Conservation (phyloP, 2,113 vertebrate species). For the Dromas ardeola region DNA sequence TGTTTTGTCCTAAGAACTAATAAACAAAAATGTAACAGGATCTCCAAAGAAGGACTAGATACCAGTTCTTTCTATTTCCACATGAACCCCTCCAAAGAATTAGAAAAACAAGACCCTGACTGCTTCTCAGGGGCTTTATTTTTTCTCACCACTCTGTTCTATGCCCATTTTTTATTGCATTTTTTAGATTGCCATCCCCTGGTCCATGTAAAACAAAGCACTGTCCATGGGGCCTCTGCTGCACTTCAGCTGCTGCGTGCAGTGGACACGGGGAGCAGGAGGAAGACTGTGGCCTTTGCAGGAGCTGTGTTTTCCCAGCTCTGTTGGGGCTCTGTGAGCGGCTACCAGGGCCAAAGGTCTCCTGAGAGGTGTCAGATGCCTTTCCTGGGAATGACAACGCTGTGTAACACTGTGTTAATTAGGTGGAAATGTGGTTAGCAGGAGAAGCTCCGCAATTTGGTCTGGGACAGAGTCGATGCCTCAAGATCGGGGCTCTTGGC, state of each 20-base stretch:
- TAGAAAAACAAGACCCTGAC: not conserved
- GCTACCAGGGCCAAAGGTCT: not conserved
- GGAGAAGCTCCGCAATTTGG: not conserved
- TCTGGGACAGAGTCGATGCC: not conserved
- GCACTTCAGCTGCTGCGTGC: not conserved
- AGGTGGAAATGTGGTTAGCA: not conserved
- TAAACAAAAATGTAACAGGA: not conserved
- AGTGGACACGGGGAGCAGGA: not conserved
- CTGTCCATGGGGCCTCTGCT: not conserved
- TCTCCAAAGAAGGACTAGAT: not conserved
- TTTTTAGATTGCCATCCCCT: not conserved
- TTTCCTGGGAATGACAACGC: not conserved
- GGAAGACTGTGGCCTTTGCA: not conserved
- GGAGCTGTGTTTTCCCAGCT: not conserved
- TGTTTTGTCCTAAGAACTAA: not conserved
- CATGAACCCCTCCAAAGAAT: not conserved
- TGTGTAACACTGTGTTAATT: not conserved
- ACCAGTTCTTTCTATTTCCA: not conserved
- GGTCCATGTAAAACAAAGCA: not conserved
- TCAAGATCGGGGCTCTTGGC: not conserved
- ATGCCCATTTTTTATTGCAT: not conserved
- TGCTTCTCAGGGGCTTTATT: not conserved
- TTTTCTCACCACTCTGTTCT: not conserved
- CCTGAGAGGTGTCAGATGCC: not conserved
- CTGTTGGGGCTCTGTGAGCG: not conserved